Evolutionary conservation across 2,797 vertebrate species (phyloP).

Genomic region (Streptopelia turtur): DNA sequence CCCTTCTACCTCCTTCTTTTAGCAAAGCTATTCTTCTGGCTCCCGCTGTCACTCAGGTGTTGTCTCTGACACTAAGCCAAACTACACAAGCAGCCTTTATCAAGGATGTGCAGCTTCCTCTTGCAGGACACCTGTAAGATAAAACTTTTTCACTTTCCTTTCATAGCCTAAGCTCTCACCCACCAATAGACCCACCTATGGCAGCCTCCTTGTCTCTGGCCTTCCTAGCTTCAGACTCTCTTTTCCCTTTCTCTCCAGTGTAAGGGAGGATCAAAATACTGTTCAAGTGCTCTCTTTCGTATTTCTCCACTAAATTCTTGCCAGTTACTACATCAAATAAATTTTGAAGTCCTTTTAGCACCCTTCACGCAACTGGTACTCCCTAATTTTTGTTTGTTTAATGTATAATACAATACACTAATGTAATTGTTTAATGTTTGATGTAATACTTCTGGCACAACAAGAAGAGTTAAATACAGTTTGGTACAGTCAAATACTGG

Average conservation of each 20-base stretch:
- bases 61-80: not conserved
- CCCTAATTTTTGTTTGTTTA: not conserved
- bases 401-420: not conserved
- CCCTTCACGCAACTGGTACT: not conserved
- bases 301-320: not conserved
- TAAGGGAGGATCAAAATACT: not conserved
- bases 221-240: not conserved
- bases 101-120: slow-evolving; percentile 21
- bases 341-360: not conserved
- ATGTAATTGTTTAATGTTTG: not conserved
- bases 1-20: not conserved
- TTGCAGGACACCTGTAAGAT: slow-evolving; percentile 22
- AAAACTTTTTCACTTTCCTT: not conserved
- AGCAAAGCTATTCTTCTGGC: not conserved
- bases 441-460: not conserved
- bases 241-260: not conserved
- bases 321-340: not conserved
- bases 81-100: not conserved
- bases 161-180: not conserved
- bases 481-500: not conserved
- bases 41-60: not conserved
- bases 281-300: not conserved
- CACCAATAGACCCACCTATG: not conserved
- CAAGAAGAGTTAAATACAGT: not conserved
- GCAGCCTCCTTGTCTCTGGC: not conserved